A percentile compares a stretch with the other conserved stretches of the same genome.
phyloP scores from a whole-genome alignment of 2,113 vertebrate species.

The Leptocoma aspasia region DNA sequence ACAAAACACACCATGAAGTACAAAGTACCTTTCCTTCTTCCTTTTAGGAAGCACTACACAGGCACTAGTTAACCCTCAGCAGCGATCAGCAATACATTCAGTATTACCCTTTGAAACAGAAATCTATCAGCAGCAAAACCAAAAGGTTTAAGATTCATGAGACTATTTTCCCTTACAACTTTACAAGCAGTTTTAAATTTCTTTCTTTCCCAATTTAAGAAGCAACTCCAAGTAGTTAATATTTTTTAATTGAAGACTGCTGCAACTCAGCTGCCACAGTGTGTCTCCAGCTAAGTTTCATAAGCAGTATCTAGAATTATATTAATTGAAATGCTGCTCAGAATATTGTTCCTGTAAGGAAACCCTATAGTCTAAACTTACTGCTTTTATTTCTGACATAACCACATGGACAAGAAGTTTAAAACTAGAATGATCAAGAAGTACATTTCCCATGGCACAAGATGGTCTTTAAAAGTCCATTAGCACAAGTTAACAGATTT shows the following conservation, averaged over 20 bases:
- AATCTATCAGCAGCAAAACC: background rate
- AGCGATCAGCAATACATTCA: fast-evolving
- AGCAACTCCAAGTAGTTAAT: background rate
- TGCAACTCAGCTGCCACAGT: background rate
- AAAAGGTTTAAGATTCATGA: background rate
- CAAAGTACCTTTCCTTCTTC: background rate
- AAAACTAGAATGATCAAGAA: background rate
- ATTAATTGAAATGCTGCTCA: background rate
- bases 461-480: background rate
- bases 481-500: background rate
- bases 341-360: background rate
- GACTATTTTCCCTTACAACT: background rate
- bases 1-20: background rate
- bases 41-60: background rate
- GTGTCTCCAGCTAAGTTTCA: background rate
- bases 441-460: background rate
- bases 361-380: background rate
- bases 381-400: background rate
- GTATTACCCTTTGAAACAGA: background rate
- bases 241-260: background rate
- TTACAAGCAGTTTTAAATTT: background rate
- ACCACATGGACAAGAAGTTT: background rate
- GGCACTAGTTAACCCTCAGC: background rate
- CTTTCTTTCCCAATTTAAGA: background rate
- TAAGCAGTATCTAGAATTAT: background rate